Evolutionary conservation across 2,888 invertebrate species (phyloP), one percentile per base, ranked within the genome.

Genomic region (Sinopyrophorus schimmeli): DNA sequence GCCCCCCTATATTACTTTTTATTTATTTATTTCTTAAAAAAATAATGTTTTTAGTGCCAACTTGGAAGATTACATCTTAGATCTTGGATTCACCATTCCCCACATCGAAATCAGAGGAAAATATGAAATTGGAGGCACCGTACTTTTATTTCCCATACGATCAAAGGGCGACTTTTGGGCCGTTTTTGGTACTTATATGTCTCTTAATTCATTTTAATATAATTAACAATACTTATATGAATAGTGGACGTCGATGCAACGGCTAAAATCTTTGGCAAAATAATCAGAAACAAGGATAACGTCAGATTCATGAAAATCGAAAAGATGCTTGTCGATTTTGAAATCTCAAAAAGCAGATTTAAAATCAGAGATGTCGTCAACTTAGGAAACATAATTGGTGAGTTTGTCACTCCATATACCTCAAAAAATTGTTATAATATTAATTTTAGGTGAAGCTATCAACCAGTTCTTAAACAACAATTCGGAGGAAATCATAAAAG

Each of bases 101-200:
- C 80, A 83, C 50, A 83, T 89, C 47, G 87, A 88, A 68, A 81
- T 86, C 46, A 80, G 82, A 2, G 89, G 89, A 26, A 81, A 79
- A 55, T 89, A 89, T 68, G 87, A 89, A 62, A 86, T 89, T 0
- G 80, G 80, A 1, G 89, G 89, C 11, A 87, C 88, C 63, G 86
- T 89, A 18, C 74, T 90, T 10, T 76, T 89, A 10, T 85, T 89
- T 66, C 89, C 89, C 0, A 87, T 90, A 9, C 77, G 87, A 52
- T 87, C 88, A 3, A 82, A 83, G 62, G 89, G 89, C 12, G 84
- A 89, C 62, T 90, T 89, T 70, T 87, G 87, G 87, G 87, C 88
- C 6, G 79, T 83, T 37, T 88, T 89, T 63, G 78, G 89, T 88
- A 74, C 82, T 81, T 34, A 17, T 34, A 3, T 5, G 9, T 17